phyloP scores from a whole-genome alignment of 2,888 invertebrate species.

The Xylota segnis region DNA sequence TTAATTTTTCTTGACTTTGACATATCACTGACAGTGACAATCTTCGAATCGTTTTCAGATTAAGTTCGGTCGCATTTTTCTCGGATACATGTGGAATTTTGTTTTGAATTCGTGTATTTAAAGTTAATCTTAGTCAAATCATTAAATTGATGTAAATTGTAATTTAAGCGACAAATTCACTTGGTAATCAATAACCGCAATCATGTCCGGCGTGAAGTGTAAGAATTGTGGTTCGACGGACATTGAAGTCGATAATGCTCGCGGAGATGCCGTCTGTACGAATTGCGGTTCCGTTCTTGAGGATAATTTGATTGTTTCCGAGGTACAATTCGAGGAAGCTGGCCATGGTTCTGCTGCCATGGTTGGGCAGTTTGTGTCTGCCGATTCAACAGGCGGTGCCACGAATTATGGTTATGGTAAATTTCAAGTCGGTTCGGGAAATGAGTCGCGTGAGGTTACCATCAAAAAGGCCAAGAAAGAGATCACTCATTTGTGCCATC shows the following conservation, averaged over 20 bases:
- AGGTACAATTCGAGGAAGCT: conserved; percentile 97
- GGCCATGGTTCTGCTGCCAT: conserved; percentile 94
- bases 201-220: conserved; percentile 90
- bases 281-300: conserved; percentile 98
- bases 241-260: conserved; percentile 96
- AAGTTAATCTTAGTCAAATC: background rate
- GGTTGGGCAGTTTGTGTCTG: conserved; percentile 96
- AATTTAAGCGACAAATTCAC: background rate
- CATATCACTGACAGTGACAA: conserved; percentile 30
- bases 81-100: conserved; percentile 46
- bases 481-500: conserved; percentile 93
- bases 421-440: conserved; percentile 91
- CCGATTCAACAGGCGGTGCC: conserved; percentile 93
- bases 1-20: background rate
- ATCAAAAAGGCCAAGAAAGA: conserved; percentile 94
- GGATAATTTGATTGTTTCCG: conserved; percentile 97
- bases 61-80: background rate
- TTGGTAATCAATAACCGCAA: conserved; percentile 33
- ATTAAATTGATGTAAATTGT: background rate
- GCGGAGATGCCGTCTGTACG: conserved; percentile 98
- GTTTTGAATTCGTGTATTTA: conserved; percentile 15
- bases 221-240: conserved; percentile 95
- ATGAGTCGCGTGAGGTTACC: conserved; percentile 97
- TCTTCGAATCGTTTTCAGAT: background rate
- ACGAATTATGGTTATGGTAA: conserved; percentile 91